Percentiles rank a stretch among this genome's conserved stretches.
Conservation (phyloP, 1,140 invertebrate genomes). For the Brachystomella parvula region DNA sequence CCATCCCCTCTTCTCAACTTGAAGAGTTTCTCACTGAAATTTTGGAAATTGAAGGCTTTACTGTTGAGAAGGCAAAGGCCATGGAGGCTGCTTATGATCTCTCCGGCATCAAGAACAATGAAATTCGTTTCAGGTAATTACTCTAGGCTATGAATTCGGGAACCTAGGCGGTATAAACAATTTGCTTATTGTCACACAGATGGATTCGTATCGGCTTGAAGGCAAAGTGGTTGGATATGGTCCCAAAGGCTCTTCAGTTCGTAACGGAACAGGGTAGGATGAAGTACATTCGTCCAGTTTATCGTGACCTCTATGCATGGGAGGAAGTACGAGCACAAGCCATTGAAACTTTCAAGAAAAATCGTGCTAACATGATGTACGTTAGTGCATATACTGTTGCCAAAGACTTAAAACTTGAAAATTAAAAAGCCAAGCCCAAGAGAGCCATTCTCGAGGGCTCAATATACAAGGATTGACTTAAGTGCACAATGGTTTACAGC, state of each 20-base stretch:
- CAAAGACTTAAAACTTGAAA: slow-evolving; percentile 62
- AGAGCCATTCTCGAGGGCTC: no score
- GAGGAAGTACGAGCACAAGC: slow-evolving; percentile 57
- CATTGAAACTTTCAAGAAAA: slow-evolving; percentile 61
- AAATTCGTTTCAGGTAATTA: slow-evolving; percentile 57
- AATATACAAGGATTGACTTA: no score
- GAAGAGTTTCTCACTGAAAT: slow-evolving; percentile 65
- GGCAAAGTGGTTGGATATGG: slow-evolving; percentile 56
- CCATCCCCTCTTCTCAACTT: slow-evolving; percentile 53
- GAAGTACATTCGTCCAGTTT: slow-evolving; percentile 54
- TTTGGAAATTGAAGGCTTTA: slow-evolving; percentile 48
- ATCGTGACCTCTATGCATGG: slow-evolving; percentile 50
- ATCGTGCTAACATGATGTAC: slow-evolving; percentile 72
- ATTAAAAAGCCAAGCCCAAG: no score
- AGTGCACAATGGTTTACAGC: no score
- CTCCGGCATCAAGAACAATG: slow-evolving; percentile 59
- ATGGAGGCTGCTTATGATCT: slow-evolving; percentile 64
- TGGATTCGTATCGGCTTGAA: slow-evolving; percentile 72
- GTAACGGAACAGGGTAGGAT: slow-evolving; percentile 75
- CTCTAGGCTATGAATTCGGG: neutral
- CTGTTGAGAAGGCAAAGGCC: slow-evolving; percentile 52
- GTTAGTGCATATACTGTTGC: slow-evolving; percentile 61
- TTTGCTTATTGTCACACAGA: slow-evolving; percentile 39
- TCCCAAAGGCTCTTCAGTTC: slow-evolving; percentile 62
- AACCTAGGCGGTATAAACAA: slow-evolving; percentile 4